Conservation (phyloP, 2,888 invertebrate genomes). For the Protophormia terraenovae region DNA sequence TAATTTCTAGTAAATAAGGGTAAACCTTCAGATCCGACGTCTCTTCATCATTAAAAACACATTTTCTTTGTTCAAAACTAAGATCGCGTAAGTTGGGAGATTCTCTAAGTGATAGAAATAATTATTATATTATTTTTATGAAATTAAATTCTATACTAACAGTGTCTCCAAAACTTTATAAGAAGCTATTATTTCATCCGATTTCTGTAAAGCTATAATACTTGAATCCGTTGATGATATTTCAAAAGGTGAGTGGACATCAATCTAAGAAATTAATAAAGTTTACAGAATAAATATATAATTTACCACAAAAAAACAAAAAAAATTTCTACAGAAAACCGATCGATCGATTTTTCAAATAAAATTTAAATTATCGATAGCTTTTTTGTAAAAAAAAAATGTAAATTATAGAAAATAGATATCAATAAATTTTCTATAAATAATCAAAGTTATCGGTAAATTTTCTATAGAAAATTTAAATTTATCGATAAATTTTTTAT, state of each 20-base stretch:
- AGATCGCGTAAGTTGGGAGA: conserved; percentile 79
- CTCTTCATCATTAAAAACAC: conserved; percentile 83
- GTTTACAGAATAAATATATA: not conserved
- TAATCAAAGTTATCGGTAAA: no score
- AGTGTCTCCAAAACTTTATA: conserved; percentile 79
- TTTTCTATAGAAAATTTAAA: no score
- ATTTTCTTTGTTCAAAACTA: conserved; percentile 81
- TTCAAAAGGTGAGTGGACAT: conserved; percentile 78
- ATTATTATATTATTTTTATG: not conserved
- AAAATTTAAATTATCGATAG: no score
- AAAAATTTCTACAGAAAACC: no score
- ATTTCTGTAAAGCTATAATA: conserved; percentile 75
- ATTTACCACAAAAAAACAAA: no score
- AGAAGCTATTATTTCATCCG: conserved; percentile 78
- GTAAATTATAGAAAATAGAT: no score
- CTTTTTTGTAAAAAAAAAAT: no score
- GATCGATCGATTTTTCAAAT: no score
- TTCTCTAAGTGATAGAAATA: conserved; percentile 70
- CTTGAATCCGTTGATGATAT: conserved; percentile 76
- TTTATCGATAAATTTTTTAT: no score
- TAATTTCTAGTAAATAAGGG: not conserved
- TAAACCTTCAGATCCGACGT: conserved; percentile 77
- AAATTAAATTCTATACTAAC: no score
- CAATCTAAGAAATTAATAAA: not conserved
- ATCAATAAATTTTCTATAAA: no score